A percentile compares a stretch with the other conserved stretches of the same genome.
These are phyloP conservation scores for Deilephila elpenor DNA, from an alignment of 2,888 invertebrate genomes.

Conservation along the genomic window DNA sequence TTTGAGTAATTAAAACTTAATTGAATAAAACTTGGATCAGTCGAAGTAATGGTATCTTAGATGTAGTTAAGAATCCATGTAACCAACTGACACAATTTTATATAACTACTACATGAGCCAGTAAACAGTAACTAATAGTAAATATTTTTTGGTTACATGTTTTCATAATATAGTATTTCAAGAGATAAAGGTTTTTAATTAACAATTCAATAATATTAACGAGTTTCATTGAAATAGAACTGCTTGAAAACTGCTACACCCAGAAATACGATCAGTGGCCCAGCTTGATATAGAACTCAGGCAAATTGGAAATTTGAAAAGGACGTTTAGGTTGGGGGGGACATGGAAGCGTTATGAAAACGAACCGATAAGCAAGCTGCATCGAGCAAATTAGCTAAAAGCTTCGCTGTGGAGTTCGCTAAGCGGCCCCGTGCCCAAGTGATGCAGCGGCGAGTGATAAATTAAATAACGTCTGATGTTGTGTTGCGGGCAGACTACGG, in stretches of 20 bases:
- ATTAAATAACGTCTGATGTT: conserved; percentile 76
- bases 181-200: not conserved
- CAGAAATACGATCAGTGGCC: not conserved
- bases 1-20: not conserved
- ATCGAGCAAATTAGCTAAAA: not conserved
- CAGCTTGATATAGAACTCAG: not conserved
- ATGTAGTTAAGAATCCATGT: conserved; percentile 11
- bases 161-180: not conserved
- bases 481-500: conserved; percentile 91
- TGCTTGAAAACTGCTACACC: conserved; percentile 8
- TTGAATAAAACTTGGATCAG: conserved; percentile 20
- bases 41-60: conserved; percentile 26
- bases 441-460: conserved; percentile 50
- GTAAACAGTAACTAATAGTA: too few species aligned
- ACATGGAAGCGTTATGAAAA: too few species aligned
- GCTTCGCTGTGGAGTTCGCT: conserved; percentile 22
- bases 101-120: not conserved
- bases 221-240: not conserved
- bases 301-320: not conserved
- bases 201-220: too few species aligned
- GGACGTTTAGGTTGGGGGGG: not conserved
- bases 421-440: conserved; percentile 27
- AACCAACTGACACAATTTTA: not conserved
- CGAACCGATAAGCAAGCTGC: not conserved
- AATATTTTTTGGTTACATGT: conserved; percentile 1